Evolutionary conservation across 2,797 vertebrate genomes (phyloP), one percentile per base, ranked within the genome.

Genomic region (Hozukius guyotensis): DNA sequence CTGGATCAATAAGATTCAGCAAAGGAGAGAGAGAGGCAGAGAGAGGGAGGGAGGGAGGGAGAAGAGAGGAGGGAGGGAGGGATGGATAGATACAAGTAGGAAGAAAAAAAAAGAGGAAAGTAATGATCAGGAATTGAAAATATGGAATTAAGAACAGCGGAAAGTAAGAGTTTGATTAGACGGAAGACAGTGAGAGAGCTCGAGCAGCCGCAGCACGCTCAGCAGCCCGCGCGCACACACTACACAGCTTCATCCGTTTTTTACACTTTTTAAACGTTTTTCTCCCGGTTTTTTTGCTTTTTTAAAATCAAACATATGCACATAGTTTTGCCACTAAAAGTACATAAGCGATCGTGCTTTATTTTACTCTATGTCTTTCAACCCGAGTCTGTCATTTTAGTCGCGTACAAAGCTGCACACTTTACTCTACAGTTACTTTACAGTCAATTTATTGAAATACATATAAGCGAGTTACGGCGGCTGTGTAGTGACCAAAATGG

Each of bases 1-100:
- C 97, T 98, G 97, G 97, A 98, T 98, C 97, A 99, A 98, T 99
- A 98, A 98, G 97, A 98, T 97, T 97, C 97, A 98, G 97, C 97
- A 97, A 97, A 97, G 96, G 97, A 96, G 96, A 95, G 96, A 94
- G 96, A 85, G 94, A 87, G 95, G 88, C 94, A 94, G 95, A 94
- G 96, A 93, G 96, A 94, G 96, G 88, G 96, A 93, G 95, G 88
- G 95, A 93, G 94, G 90, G 93, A 93, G 91, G 85, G 81, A 89
- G 92, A 82, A 76, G 80, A 89, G 88, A 91, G 32, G 64, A 66
- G 38, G 93, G 93, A 95, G 94, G 93, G 94, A 95, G 93, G 95
- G 95, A 96, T 92, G 94, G 96, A 97, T 95, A 95, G 96, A 97
- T 96, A 94, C 93, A 96, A 94, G 93, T 92, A 90, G 89, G 89